Evolutionary conservation across 2,113 vertebrate species (phyloP).

Genomic region (Ursus arctos): DNA sequence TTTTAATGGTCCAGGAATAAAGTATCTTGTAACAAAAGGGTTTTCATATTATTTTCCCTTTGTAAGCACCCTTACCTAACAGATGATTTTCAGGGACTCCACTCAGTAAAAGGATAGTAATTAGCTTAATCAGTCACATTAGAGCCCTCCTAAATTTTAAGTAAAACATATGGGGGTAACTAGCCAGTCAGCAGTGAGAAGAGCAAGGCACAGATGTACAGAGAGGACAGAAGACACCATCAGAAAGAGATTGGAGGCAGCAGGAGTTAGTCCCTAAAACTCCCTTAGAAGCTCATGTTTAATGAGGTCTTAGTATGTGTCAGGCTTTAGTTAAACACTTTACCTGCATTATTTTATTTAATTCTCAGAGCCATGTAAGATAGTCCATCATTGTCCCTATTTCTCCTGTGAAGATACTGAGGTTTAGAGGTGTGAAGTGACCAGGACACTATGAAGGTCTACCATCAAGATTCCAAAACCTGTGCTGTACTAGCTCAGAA

Average conservation of each 20-base stretch:
- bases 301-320: not conserved
- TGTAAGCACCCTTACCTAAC: not conserved
- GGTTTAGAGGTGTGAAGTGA: not conserved
- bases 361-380: not conserved
- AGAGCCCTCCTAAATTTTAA: not conserved
- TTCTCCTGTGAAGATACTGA: not conserved
- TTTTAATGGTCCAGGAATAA: not conserved
- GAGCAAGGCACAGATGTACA: not conserved
- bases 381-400: not conserved
- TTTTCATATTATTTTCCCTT: constrained; percentile 29
- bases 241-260: not conserved
- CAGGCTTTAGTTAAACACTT: not conserved
- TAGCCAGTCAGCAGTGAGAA: not conserved
- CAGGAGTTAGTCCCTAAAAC: not conserved
- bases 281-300: not conserved
- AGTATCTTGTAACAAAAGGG: not conserved
- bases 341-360: not conserved
- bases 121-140: not conserved
- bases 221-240: not conserved
- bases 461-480: not conserved
- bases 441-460: not conserved
- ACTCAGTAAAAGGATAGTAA: not conserved
- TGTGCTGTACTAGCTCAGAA: not conserved
- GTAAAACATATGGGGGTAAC: not conserved
- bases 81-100: not conserved